A percentile compares a stretch with the other conserved stretches of the same genome.
These are phyloP conservation scores for Panopea generosa DNA, from an alignment of 2,888 invertebrate genomes.

Conservation along the genomic window DNA sequence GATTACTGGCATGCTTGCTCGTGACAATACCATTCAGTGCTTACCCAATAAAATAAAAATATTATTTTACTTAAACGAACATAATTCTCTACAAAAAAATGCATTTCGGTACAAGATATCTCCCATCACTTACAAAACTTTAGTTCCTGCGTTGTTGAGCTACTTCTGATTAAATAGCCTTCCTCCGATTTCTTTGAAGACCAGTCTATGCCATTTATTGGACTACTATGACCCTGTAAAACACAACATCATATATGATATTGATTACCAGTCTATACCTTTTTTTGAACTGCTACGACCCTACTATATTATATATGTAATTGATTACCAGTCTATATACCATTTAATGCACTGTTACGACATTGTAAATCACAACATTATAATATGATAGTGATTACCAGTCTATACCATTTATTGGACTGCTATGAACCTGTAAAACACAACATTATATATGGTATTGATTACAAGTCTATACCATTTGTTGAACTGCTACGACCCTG, in stretches of 20 bases:
- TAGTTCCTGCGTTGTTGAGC: slow-evolving; percentile 59
- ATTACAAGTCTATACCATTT: slow-evolving; percentile 75
- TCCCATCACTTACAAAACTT: slow-evolving; percentile 76
- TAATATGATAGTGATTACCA: not conserved
- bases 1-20: too few species aligned
- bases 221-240: slow-evolving; percentile 71
- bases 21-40: too few species aligned
- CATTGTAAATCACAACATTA: slow-evolving; percentile 64
- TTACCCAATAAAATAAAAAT: too few species aligned
- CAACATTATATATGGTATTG: slow-evolving; percentile 38
- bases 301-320: slow-evolving; percentile 29
- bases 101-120: too few species aligned
- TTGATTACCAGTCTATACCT: not conserved
- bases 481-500: slow-evolving; percentile 73
- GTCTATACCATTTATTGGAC: not conserved
- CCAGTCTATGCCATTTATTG: slow-evolving; percentile 76
- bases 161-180: slow-evolving; percentile 60
- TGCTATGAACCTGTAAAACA: not conserved
- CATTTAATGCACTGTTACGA: slow-evolving; percentile 66
- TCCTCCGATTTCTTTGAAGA: slow-evolving; percentile 59
- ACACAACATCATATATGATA: not conserved
- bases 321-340: slow-evolving; percentile 76
- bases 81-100: too few species aligned
- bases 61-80: too few species aligned
- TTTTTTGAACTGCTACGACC: too few species aligned